Evolutionary conservation across 2,888 invertebrate genomes (phyloP), one percentile per base, ranked within the genome.

Genomic region (Urechis unicinctus): DNA sequence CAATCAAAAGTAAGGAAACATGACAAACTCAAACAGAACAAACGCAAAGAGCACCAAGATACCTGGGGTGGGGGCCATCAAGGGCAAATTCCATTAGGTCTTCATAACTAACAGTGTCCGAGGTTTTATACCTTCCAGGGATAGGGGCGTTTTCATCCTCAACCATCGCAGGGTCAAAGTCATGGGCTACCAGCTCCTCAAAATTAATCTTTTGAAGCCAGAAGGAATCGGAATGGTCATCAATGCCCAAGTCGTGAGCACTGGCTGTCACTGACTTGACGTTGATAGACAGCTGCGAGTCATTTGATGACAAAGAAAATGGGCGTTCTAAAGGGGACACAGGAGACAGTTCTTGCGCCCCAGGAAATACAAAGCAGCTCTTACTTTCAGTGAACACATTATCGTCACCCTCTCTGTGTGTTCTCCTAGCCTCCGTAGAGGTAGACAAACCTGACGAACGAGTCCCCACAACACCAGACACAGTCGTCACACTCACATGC

Each of bases 51-150:
- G n/a, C n/a, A n/a, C n/a, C n/a, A n/a, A 43, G 44, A 44, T 53
- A 53, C 53, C 53, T 53, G 24, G 31, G 25, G n/a, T 47, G 21
- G 26, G 43, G 28, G n/a, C 50, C 55, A 74, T 91, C 91, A 17
- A 88, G 85, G 17, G 91, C 90, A 73, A 93, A 93, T 74, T 92
- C 91, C 53, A 92, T 78, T 55, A 93, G 80, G 79, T 93, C 92
- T 75, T 93, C 93, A 67, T 91, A 92, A 49, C 91, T 91, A 1
- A 92, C 92, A 61, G 66, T 72, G 71, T 91, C 91, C 48, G 86
- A 83, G 66, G 82, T 74, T 64, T 75, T 78, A 66, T 78, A 77
- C 63, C 78, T 2, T 85, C 85, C 59, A 84, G 67, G 60, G 36
- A 60, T 55, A 21, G 51, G 48, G 2, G 53, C 49, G 2, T 41